Base-by-base conservation (phyloP, 2,797 vertebrate species). In the Lateolabrax maculatus region DNA sequence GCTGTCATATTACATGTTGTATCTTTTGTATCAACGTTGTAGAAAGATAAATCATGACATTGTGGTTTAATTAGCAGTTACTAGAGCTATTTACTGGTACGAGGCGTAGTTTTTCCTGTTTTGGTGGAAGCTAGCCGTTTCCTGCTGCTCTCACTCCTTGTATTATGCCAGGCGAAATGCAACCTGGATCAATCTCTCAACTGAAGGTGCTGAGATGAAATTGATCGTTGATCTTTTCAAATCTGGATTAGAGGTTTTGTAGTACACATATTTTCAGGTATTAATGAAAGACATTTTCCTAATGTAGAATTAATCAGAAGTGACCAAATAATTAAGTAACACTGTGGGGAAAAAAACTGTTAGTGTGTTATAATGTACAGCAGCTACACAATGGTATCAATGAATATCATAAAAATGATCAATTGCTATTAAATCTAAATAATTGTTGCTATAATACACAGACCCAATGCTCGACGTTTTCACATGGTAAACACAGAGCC, bases 401-500 rank as follows among this genome's bases (percentile, higher is more conserved):
- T 46, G 6, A 27, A 61, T 21, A 44, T 31, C n/a, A 11, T 25
- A 44, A 58, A 64, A 58, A 51, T 2, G 0, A n/a, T 41, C 3
- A 23, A 8, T 36, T 70, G 29, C 29, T 16, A 46, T 49, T 62
- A 2, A 48, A 78, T 70, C 71, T 60, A 3, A 18, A 25, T n/a
- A 79, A 55, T 15, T 19, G 43, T 46, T 23, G 8, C 34, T 41
- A 25, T n/a, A 23, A 57, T 27, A 36, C 51, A 25, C 11, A 77
- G 27, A 55, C 48, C 11, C 49, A 29, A 2, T 31, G 43, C 43
- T 34, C 55, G 25, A 46, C 37, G 34, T 56, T 29, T 73, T 65
- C 49, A 21, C 57, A 60, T 29, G 56, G 71, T 83, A 72, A 76
- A 81, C 77, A 61, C 75, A 79, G 46, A 77, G 71, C 84, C 89